Percentiles rank a stretch among this genome's conserved stretches.
These are phyloP conservation scores for Apodemia hepburni DNA, from an alignment of 2,888 invertebrate genomes.

Conservation along the genomic window DNA sequence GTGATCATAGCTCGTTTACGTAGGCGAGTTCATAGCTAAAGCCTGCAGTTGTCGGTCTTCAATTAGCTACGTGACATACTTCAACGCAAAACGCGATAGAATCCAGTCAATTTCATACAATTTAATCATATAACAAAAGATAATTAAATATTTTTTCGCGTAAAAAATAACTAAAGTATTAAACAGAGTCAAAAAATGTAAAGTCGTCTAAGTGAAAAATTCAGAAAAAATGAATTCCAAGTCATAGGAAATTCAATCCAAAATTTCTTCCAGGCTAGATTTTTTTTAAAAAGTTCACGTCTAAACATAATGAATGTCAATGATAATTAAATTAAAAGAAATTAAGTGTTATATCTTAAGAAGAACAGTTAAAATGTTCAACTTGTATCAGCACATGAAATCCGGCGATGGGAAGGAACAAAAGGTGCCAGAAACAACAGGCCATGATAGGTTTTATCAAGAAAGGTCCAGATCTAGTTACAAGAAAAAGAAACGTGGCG, in stretches of 20 bases:
- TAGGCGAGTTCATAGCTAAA: constrained; percentile 48
- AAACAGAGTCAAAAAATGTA: neutral
- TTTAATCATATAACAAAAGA: neutral
- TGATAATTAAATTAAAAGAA: constrained; percentile 20
- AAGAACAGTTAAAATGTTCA: constrained; percentile 82
- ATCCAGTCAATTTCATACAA: constrained; percentile 1
- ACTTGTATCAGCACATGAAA: constrained; percentile 86
- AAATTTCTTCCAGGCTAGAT: neutral
- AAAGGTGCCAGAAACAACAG: constrained; percentile 83
- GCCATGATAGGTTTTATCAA: constrained; percentile 90
- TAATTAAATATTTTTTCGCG: neutral
- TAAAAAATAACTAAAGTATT: neutral
- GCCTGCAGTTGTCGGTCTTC: constrained; percentile 56
- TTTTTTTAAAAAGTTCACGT: too few relatives aligned
- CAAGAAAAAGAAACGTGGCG: constrained; percentile 77
- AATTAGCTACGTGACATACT: constrained; percentile 68
- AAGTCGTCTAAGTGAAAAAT: neutral
- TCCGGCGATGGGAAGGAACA: constrained; percentile 76
- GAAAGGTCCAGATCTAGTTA: constrained; percentile 78
- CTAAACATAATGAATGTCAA: constrained; percentile 2
- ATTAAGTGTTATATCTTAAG: constrained; percentile 19
- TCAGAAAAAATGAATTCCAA: neutral
- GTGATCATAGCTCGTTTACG: constrained; percentile 28
- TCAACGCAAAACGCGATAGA: constrained; percentile 38
- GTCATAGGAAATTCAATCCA: neutral